Base-by-base conservation (phyloP, 2,888 invertebrate genomes). In the Troides aeacus region DNA sequence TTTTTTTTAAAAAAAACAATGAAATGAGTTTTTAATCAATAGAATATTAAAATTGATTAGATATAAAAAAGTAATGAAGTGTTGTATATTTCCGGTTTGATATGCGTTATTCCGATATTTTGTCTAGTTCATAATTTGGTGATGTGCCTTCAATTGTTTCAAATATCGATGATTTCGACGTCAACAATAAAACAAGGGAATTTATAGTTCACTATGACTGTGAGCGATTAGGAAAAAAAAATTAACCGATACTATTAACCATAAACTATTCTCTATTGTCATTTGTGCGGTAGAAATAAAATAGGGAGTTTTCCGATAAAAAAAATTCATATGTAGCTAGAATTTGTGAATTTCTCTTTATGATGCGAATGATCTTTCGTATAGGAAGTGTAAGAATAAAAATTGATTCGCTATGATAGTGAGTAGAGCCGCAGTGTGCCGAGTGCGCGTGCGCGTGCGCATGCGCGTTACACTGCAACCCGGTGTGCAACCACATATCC, bases 401-500 rank as follows among this genome's bases (percentile, higher is more conserved):
- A 58, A 56, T 70, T 81, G 80, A 78, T 82, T 84, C 80, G 88
- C 87, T 89, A 80, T 76, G 77, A 81, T 90, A 91, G 90, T 84
- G 84, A 78, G 85, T 90, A 90, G 89, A 83, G 75, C 85, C 84
- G 85, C 88, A 87, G 89, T 87, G 86, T 86, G 39, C 10, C 8
- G 7, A 1, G 7, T 87, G 86, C 85, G 85, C 86, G 87, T 81
- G 85, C 82, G 7, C 10, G 7, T 87, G 86, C 85, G 85, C 86
- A 88, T 81, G 85, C 82, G 72, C 86, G 66, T 87, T 85, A 83
- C 82, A 21, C 39, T 39, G 39, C 81, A 82, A 30, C 80, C 74
- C 82, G 81, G 81, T 84, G 80, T 86, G 85, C 88, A 84, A 88
- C 80, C 85, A 91, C 91, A 91, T 90, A 91, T 91, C 91, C 84